phyloP scores from a whole-genome alignment of 2,888 invertebrate species.

The Spicauda simplicius region DNA sequence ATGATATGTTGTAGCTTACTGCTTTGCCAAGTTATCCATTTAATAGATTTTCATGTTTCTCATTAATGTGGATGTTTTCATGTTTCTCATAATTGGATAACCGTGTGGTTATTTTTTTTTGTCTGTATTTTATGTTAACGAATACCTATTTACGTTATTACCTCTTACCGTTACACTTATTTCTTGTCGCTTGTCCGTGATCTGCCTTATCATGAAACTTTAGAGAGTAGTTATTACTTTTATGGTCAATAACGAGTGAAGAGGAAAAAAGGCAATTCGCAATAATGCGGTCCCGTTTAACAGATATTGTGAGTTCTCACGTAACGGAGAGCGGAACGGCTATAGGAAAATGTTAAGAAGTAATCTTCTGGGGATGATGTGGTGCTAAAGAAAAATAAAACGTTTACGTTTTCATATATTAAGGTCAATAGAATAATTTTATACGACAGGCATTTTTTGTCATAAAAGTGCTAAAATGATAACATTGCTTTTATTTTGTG shows the following conservation, averaged over 20 bases:
- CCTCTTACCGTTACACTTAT: slow-evolving; percentile 9
- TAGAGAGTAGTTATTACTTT: slow-evolving; percentile 53
- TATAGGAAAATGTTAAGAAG: slow-evolving; percentile 12
- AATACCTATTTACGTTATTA: not conserved
- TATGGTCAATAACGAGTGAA: slow-evolving; percentile 53
- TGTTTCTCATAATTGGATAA: too few species aligned
- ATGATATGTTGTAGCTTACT: too few species aligned
- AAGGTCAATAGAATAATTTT: too few species aligned
- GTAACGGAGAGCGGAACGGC: slow-evolving; percentile 5
- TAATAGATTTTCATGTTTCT: too few species aligned
- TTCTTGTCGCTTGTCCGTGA: slow-evolving; percentile 49
- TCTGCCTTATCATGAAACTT: slow-evolving; percentile 52
- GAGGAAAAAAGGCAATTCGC: slow-evolving; percentile 37
- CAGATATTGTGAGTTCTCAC: slow-evolving; percentile 31
- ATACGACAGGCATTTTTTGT: too few species aligned
- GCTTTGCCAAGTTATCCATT: too few species aligned
- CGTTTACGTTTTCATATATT: not conserved
- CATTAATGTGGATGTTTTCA: too few species aligned
- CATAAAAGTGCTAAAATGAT: too few species aligned
- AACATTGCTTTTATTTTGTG: too few species aligned
- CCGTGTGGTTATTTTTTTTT: not conserved
- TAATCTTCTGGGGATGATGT: not conserved
- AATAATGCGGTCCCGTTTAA: slow-evolving; percentile 24
- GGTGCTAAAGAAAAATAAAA: slow-evolving; percentile 2
- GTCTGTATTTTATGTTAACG: not conserved